A percentile compares a stretch with the other conserved stretches of the same genome.
phyloP scores from a whole-genome alignment of 2,113 vertebrate genomes.

The Myotis davidii region DNA sequence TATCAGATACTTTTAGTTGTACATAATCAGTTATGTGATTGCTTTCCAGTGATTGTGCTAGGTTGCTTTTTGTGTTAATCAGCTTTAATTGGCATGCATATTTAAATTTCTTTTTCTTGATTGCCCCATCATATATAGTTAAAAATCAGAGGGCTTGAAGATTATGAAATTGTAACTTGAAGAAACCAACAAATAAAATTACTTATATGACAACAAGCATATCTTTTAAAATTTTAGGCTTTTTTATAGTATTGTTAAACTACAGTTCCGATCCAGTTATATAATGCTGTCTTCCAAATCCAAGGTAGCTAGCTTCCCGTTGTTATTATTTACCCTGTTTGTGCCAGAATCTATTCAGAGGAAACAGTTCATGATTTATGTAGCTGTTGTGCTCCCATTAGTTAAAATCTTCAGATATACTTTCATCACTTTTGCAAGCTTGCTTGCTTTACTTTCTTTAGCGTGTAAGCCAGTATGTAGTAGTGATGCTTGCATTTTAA shows the following conservation, averaged over 20 bases:
- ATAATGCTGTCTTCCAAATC: neutral
- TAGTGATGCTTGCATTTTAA: neutral
- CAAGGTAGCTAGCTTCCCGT: neutral
- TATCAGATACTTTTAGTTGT: neutral
- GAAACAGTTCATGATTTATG: neutral
- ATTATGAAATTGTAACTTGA: constrained; percentile 45
- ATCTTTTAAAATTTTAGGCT: neutral
- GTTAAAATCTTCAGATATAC: neutral
- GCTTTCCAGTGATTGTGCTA: constrained; percentile 56
- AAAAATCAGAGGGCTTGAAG: constrained; percentile 44
- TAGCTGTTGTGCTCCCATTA: neutral
- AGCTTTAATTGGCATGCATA: constrained; percentile 39
- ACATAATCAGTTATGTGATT: constrained; percentile 39
- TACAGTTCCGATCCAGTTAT: neutral
- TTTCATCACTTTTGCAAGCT: neutral
- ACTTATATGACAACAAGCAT: neutral
- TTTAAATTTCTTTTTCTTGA: constrained; percentile 60
- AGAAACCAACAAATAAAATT: constrained; percentile 15
- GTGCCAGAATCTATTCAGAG: neutral
- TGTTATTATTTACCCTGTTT: neutral
- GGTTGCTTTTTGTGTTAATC: constrained; percentile 59
- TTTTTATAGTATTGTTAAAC: neutral
- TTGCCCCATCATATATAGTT: constrained; percentile 41
- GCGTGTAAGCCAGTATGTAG: neutral
- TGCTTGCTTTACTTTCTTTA: neutral